A percentile compares a stretch with the other conserved stretches of the same genome.
These are phyloP conservation scores for Emydoidea blandingii DNA, from an alignment of 2,797 vertebrate species.

Conservation along the genomic window DNA sequence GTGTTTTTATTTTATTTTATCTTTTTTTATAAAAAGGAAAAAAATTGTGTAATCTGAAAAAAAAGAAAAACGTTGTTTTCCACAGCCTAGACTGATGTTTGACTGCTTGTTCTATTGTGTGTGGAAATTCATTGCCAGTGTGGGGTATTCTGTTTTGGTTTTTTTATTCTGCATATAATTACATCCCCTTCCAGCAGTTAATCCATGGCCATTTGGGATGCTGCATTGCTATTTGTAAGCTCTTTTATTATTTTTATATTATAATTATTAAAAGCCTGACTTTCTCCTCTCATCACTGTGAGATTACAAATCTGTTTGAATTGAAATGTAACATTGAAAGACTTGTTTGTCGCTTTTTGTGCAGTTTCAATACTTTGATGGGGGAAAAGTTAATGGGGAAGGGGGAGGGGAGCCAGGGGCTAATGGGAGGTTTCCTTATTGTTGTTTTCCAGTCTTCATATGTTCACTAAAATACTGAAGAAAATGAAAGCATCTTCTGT, in stretches of 20 bases:
- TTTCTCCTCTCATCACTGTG: conserved; percentile 85
- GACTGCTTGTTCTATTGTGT: conserved; percentile 81
- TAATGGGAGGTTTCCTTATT: conserved; percentile 52
- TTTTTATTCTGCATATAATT: conserved; percentile 76
- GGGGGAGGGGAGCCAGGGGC: conserved; percentile 32
- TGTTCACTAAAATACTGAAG: conserved; percentile 60
- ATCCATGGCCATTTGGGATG: conserved; percentile 79
- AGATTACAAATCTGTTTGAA: conserved; percentile 81
- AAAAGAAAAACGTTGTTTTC: conserved; percentile 81
- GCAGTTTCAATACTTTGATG: conserved; percentile 77
- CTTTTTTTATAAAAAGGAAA: conserved; percentile 81
- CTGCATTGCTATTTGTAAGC: conserved; percentile 84
- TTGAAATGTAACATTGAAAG: conserved; percentile 78
- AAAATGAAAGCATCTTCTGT: conserved; percentile 58
- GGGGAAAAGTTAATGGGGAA: conserved; percentile 47
- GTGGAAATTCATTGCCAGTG: conserved; percentile 80
- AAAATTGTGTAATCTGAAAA: conserved; percentile 81
- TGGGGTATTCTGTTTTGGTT: conserved; percentile 77
- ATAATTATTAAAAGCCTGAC: conserved; percentile 85
- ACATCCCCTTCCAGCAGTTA: conserved; percentile 81
- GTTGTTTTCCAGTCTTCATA: conserved; percentile 60
- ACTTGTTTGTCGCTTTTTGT: conserved; percentile 79
- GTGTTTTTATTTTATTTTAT: conserved; percentile 88
- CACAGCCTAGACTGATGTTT: conserved; percentile 75
- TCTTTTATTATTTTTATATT: conserved; percentile 86